Percentiles rank a stretch among this genome's conserved stretches.
phyloP scores from a whole-genome alignment of 1,140 invertebrate species.

The Temnothorax curvispinosus region DNA sequence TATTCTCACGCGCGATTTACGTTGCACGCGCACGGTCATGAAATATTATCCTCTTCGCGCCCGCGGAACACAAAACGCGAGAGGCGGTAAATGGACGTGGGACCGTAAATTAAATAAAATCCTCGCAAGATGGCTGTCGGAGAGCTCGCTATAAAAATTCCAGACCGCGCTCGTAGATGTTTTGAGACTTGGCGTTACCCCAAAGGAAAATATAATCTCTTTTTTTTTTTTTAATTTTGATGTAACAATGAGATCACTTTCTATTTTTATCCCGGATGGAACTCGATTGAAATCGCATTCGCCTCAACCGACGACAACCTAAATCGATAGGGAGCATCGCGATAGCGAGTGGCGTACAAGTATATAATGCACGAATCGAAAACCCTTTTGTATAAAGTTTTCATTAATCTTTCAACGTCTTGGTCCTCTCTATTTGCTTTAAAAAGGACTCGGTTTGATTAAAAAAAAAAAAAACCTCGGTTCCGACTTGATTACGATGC shows the following conservation, averaged over 20 bases:
- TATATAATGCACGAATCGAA: constrained; percentile 24
- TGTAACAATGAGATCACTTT: neutral
- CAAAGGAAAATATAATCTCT: neutral
- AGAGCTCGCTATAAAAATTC: neutral
- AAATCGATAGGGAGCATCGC: constrained; percentile 51
- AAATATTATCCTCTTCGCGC: neutral
- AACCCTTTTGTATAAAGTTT: neutral
- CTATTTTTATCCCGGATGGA: constrained; percentile 3
- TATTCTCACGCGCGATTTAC: neutral
- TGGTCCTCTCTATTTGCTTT: neutral
- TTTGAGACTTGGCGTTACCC: neutral
- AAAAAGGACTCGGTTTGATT: neutral
- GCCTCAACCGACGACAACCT: constrained; percentile 8
- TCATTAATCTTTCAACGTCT: constrained; percentile 40
- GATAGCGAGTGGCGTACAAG: neutral
- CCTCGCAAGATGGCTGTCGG: neutral
- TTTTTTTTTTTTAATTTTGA: neutral
- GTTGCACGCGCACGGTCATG: neutral
- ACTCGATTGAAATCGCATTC: constrained; percentile 34
- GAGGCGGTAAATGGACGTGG: neutral
- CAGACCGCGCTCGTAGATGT: neutral
- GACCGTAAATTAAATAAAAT: neutral
- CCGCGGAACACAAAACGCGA: neutral
- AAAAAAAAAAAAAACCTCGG: neutral
- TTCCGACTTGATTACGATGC: neutral